Conservation (phyloP, 2,888 invertebrate genomes). For the Stenodera caucasica region DNA sequence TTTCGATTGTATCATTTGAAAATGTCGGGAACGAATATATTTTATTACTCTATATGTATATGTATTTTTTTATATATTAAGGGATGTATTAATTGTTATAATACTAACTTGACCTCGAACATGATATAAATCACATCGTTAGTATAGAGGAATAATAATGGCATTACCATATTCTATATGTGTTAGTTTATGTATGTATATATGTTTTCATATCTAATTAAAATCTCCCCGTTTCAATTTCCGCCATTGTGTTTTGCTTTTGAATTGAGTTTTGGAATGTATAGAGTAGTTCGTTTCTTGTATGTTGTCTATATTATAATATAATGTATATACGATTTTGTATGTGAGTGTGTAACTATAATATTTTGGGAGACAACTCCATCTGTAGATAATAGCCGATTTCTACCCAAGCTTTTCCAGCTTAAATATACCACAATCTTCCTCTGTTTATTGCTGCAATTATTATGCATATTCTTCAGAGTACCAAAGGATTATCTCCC, state of each 20-base stretch:
- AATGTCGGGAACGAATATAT: too few species aligned
- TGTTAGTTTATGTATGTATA: conserved; percentile 14
- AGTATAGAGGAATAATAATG: conserved; percentile 37
- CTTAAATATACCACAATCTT: conserved; percentile 25
- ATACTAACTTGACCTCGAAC: conserved; percentile 35
- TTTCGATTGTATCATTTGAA: conserved; percentile 7
- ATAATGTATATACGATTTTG: not conserved
- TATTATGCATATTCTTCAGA: conserved; percentile 21
- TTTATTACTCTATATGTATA: too few species aligned
- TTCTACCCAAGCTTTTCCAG: conserved; percentile 15
- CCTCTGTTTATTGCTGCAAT: conserved; percentile 22
- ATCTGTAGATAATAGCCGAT: conserved; percentile 4
- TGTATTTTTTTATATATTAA: too few species aligned
- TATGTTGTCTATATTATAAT: conserved; percentile 14
- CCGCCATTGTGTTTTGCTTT: conserved; percentile 35
- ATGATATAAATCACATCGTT: conserved; percentile 37
- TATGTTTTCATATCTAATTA: conserved; percentile 44
- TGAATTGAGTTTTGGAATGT: conserved; percentile 22
- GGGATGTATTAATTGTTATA: conserved; percentile 34
- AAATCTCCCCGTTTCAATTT: conserved; percentile 47
- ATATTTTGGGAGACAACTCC: not conserved
- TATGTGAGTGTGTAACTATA: not conserved
- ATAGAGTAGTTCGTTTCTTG: conserved; percentile 14
- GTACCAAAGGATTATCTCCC: conserved; percentile 15
- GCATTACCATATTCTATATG: conserved; percentile 19